Conservation (phyloP, 2,113 vertebrate species). For the Myanophis thanlyinensis region DNA sequence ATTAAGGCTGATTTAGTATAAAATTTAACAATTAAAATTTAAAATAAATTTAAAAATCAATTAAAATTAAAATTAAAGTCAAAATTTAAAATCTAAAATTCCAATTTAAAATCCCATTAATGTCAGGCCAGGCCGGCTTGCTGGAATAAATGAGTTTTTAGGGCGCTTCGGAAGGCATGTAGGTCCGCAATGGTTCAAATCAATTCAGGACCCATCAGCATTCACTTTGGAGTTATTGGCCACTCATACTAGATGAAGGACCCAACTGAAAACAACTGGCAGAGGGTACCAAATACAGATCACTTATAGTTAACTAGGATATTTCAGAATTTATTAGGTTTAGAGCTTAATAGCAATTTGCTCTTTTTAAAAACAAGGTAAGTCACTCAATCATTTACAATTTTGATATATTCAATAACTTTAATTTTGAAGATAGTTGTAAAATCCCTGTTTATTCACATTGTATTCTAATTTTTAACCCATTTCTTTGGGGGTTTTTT, state of each 20-base stretch:
- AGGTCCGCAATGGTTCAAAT: too few relatives aligned
- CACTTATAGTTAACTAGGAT: background rate
- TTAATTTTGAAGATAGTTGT: background rate
- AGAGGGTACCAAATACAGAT: background rate
- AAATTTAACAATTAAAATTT: too few relatives aligned
- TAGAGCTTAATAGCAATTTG: background rate
- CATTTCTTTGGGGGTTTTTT: background rate
- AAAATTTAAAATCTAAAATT: too few relatives aligned
- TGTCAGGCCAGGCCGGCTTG: too few relatives aligned
- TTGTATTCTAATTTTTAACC: background rate
- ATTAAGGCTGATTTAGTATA: too few relatives aligned
- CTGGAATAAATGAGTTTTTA: too few relatives aligned
- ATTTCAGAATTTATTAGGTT: background rate
- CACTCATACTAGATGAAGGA: background rate
- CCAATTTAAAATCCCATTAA: too few relatives aligned
- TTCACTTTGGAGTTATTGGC: background rate
- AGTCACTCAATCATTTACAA: background rate
- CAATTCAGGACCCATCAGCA: background rate
- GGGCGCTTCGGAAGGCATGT: too few relatives aligned
- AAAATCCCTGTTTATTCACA: background rate
- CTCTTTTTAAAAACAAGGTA: background rate
- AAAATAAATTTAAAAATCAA: too few relatives aligned
- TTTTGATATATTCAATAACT: background rate
- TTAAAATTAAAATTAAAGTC: too few relatives aligned
- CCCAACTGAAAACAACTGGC: background rate